Percentiles rank a stretch among this genome's conserved stretches.
Conservation (phyloP, 2,888 invertebrate genomes). For the Adelognathus sp. region DNA sequence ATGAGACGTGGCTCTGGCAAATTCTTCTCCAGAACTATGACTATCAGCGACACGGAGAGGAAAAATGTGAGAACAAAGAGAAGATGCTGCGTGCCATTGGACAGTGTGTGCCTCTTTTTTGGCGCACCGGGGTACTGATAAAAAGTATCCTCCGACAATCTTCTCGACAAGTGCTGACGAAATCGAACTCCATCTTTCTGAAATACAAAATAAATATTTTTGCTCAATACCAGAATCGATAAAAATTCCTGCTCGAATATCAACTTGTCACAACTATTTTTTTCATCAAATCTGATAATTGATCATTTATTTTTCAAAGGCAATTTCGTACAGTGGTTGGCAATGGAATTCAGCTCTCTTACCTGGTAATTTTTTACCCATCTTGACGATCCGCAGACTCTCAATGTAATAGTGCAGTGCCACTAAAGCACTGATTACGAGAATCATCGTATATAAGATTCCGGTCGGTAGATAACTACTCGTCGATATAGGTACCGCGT, state of each 20-base stretch:
- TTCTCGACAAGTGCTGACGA: slow-evolving; percentile 70
- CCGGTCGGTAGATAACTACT: slow-evolving; percentile 66
- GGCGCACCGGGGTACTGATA: slow-evolving; percentile 65
- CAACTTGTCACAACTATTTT: background rate
- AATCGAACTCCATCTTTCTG: slow-evolving; percentile 76
- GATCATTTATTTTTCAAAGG: background rate
- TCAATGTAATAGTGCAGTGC: slow-evolving; percentile 75
- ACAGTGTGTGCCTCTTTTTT: slow-evolving; percentile 75
- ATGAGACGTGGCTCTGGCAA: slow-evolving; percentile 83
- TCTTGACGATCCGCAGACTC: slow-evolving; percentile 65
- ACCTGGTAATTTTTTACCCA: slow-evolving; percentile 77
- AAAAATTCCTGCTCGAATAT: background rate
- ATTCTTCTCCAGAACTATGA: slow-evolving; percentile 84
- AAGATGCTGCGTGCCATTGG: slow-evolving; percentile 82
- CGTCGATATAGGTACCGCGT: slow-evolving; percentile 65
- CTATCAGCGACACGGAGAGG: slow-evolving; percentile 82
- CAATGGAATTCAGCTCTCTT: slow-evolving; percentile 21
- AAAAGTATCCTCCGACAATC: slow-evolving; percentile 66
- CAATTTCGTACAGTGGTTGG: no score
- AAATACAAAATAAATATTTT: slow-evolving; percentile 50
- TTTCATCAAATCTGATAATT: background rate
- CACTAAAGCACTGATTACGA: slow-evolving; percentile 68
- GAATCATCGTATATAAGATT: slow-evolving; percentile 73
- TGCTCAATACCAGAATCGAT: background rate
- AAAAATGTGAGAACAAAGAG: slow-evolving; percentile 82